phyloP scores from a whole-genome alignment of 2,113 vertebrate species.

The Prionailurus viverrinus region DNA sequence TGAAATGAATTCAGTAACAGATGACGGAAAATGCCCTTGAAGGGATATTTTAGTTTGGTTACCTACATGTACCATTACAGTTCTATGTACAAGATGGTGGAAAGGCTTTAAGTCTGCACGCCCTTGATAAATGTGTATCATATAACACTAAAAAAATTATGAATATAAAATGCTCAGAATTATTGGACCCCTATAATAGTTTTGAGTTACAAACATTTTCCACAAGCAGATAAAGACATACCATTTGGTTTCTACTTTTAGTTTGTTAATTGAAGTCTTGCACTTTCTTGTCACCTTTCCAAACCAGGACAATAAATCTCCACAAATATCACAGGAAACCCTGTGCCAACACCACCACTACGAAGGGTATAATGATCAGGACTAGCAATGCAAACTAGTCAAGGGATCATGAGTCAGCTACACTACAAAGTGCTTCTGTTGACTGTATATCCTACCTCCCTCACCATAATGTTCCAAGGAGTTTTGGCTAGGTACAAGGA shows the following conservation, averaged over 20 bases:
- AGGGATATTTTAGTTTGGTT: slow-evolving; percentile 18
- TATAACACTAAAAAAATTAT: neutral
- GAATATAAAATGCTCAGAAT: slow-evolving; percentile 2
- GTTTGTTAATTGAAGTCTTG: slow-evolving; percentile 32
- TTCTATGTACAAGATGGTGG: neutral
- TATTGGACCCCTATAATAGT: neutral
- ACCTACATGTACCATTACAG: neutral
- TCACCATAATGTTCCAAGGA: neutral
- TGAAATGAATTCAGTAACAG: slow-evolving; percentile 52
- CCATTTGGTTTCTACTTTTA: slow-evolving; percentile 44
- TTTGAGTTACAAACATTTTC: slow-evolving; percentile 63
- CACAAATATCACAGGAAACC: neutral
- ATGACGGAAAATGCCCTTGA: neutral
- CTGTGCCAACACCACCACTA: neutral
- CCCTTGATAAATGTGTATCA: neutral
- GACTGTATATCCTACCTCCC: neutral
- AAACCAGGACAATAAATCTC: neutral
- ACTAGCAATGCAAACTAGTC: neutral
- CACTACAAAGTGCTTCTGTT: neutral
- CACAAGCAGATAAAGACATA: slow-evolving; percentile 32
- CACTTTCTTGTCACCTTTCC: slow-evolving; percentile 22
- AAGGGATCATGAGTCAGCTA: neutral
- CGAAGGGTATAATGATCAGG: neutral
- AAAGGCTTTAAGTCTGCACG: neutral
- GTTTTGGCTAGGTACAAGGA: neutral